Percentiles rank a stretch among this genome's conserved stretches.
These are phyloP conservation scores for Enteromius mattozi DNA, from an alignment of 2,797 vertebrate genomes.

Conservation along the genomic window DNA sequence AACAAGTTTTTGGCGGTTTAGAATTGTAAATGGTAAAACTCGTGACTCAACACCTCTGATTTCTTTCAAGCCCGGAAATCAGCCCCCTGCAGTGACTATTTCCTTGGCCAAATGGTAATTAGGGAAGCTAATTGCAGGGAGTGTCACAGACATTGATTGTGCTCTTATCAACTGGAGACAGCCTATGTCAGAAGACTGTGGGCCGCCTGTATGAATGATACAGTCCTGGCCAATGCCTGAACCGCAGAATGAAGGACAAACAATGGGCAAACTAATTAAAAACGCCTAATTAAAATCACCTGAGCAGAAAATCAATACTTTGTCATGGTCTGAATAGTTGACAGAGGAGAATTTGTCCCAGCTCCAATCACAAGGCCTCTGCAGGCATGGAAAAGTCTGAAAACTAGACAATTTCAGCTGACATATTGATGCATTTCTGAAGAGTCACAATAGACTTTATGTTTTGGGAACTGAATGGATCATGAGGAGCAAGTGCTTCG, in stretches of 20 bases:
- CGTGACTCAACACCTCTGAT: constrained; percentile 25
- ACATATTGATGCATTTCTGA: not conserved
- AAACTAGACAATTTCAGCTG: not conserved
- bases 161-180: constrained; percentile 61
- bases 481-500: not conserved
- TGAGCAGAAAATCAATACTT: constrained; percentile 53
- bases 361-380: not conserved
- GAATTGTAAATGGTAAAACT: constrained; percentile 1
- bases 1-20: not conserved
- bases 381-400: not conserved
- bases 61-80: constrained; percentile 35
- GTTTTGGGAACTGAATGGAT: not conserved
- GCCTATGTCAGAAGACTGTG: constrained; percentile 44
- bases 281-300: constrained; percentile 58
- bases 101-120: constrained; percentile 67
- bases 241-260: constrained; percentile 42
- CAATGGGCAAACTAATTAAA: constrained; percentile 50
- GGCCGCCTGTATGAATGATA: constrained; percentile 43
- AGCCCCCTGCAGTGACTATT: constrained; percentile 62
- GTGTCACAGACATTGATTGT: constrained; percentile 58
- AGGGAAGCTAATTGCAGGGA: constrained; percentile 65
- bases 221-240: constrained; percentile 26
- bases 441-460: not conserved
- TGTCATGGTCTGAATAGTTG: constrained; percentile 44
- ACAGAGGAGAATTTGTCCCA: constrained; percentile 21